Evolutionary conservation across 2,888 invertebrate species (phyloP), one percentile per base, ranked within the genome.

Genomic region (Caenorhabditis drosophilae): DNA sequence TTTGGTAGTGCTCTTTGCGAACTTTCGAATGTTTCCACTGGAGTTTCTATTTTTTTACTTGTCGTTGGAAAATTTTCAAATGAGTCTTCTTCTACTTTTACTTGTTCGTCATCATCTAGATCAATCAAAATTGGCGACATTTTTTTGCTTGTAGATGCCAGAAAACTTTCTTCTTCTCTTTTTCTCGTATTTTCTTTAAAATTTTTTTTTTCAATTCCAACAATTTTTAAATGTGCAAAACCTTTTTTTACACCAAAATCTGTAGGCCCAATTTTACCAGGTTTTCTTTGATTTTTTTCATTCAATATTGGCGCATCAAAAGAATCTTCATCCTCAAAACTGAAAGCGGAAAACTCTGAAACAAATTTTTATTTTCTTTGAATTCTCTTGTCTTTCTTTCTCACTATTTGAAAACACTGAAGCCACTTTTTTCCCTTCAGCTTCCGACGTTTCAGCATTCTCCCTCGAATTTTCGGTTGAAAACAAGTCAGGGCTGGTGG

Each of bases 301-400:
- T 31, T 31, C 31, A 12, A 12, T 31, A 40, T 18, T 4, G 58
- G 51, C 0, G 46, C 54, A 49, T 60, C 60, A 23, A 60, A 60
- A 0, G 60, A 60, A 35, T 45, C 44, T 27, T 47, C 47, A 49
- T 49, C 50, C 23, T 55, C 55, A 26, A 61, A 61, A n/a, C 26
- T 49, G 26, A 60, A 60, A 12, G 42, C 27, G 15, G 44, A 44
- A 15, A 60, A 25, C 45, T 50, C 57, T 57, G 51, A 27, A 46
- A 40, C 4, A n/a, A 31, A 31, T 9, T 31, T 9, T 12, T 6
- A 31, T 9, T 6, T 6, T 31, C 12, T 9, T 31, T 12, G 6
- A 6, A 31, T 6, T 9, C 6, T 9, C 6, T 31, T 31, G 31
- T 6, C 6, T 31, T 4, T 25, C 2, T 16, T 20, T 18, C 47